phyloP scores from a whole-genome alignment of 2,113 vertebrate species.

The Halcyon senegalensis region DNA sequence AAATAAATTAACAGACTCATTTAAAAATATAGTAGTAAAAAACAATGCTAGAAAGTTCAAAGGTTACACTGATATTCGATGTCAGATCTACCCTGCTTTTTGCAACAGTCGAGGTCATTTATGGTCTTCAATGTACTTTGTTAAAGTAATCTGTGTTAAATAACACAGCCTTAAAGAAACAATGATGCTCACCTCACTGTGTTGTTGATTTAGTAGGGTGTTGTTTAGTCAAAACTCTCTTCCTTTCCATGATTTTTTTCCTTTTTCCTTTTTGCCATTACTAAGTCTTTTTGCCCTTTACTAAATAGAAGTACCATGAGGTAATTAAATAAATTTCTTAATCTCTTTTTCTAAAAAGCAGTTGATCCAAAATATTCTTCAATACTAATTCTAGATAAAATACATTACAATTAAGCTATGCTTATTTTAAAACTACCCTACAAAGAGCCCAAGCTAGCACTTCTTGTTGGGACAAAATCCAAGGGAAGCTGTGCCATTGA shows the following conservation, averaged over 20 bases:
- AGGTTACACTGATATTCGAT: neutral
- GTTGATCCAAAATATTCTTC: neutral
- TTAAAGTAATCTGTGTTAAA: neutral
- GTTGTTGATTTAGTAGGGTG: neutral
- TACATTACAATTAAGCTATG: neutral
- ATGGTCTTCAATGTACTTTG: neutral
- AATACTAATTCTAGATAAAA: neutral
- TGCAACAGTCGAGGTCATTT: neutral
- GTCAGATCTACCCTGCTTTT: neutral
- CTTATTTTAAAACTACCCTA: neutral
- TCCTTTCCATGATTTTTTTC: neutral
- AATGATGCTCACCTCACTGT: neutral
- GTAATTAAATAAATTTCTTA: neutral
- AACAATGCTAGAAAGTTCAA: neutral
- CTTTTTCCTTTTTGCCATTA: neutral
- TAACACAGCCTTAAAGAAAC: neutral
- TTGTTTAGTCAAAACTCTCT: slow-evolving; percentile 6
- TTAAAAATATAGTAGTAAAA: neutral
- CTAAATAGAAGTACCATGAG: neutral
- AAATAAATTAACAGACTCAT: neutral
- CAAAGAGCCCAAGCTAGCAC: neutral
- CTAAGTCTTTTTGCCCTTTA: neutral
- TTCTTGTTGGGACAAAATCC: neutral
- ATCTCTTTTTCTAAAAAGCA: neutral
- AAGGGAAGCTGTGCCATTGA: neutral